Evolutionary conservation across 1,140 invertebrate species (phyloP).

Genomic region (Bombus haemorrhoidalis): DNA sequence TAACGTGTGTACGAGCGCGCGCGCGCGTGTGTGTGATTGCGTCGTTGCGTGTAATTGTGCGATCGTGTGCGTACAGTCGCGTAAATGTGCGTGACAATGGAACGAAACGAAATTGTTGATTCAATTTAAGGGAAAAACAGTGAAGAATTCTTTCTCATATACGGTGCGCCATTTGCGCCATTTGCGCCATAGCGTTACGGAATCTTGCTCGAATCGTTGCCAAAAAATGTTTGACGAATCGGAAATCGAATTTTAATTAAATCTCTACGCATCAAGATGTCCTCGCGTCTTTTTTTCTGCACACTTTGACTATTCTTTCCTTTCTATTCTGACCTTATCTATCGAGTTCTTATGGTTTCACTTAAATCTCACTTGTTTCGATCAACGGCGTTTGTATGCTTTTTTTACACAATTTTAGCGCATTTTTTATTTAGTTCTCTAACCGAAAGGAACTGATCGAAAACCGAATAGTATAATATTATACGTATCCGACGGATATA

Average conservation of each 20-base stretch:
- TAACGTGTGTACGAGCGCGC: background rate
- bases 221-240: background rate
- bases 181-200: too few species aligned
- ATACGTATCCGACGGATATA: background rate
- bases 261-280: background rate
- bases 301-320: too few species aligned
- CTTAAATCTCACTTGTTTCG: background rate
- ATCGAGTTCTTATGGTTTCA: background rate
- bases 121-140: too few species aligned
- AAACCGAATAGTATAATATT: background rate
- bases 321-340: background rate
- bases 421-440: background rate
- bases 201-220: background rate
- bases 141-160: too few species aligned
- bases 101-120: background rate
- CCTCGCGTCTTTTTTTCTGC: background rate
- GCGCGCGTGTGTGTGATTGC: background rate
- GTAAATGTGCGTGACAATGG: conserved; percentile 20
- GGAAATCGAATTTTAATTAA: background rate
- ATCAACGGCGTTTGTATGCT: background rate
- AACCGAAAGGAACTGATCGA: background rate
- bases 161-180: too few species aligned
- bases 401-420: background rate
- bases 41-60: conserved; percentile 10
- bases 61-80: conserved; percentile 11